Conservation (phyloP, 2,797 vertebrate genomes). For the Lithobates sylvaticus region DNA sequence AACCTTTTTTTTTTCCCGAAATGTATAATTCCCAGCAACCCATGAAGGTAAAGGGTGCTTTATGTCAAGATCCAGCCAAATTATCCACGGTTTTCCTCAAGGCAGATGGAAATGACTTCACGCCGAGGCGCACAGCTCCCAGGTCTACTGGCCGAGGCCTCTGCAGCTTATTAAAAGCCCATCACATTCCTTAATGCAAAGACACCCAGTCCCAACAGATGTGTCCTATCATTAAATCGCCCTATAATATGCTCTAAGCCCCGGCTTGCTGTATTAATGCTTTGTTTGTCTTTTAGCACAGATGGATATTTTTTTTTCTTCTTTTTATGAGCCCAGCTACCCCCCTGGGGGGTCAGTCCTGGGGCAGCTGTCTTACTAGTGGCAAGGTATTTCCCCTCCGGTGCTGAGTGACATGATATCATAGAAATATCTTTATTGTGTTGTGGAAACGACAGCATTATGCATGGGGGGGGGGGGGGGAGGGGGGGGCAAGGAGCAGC, state of each 20-base stretch:
- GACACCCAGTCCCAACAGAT: constrained; percentile 73
- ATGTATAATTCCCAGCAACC: too few relatives aligned
- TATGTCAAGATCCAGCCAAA: not conserved
- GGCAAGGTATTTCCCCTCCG: constrained; percentile 60
- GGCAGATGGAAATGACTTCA: constrained; percentile 1
- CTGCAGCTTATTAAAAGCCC: not conserved
- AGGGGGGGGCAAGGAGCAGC: not conserved
- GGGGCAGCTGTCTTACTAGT: constrained; percentile 76
- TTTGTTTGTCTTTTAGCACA: constrained; percentile 82
- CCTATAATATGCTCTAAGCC: constrained; percentile 75
- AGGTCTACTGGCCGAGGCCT: constrained; percentile 8
- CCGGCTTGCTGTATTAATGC: constrained; percentile 78
- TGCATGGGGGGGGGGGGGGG: too few relatives aligned
- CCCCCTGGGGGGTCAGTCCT: constrained; percentile 75
- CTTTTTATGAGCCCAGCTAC: constrained; percentile 79
- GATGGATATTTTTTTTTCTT: constrained; percentile 77
- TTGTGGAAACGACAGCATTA: constrained; percentile 1
- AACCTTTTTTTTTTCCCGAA: too few relatives aligned
- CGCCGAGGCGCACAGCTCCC: not conserved
- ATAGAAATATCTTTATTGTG: constrained; percentile 32
- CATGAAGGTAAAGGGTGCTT: too few relatives aligned
- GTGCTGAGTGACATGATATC: constrained; percentile 42
- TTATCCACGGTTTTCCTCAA: not conserved
- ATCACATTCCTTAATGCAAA: constrained; percentile 48
- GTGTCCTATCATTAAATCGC: constrained; percentile 76